Percentiles rank a stretch among this genome's conserved stretches.
phyloP scores from a whole-genome alignment of 1,140 invertebrate genomes.

The Arion vulgaris region DNA sequence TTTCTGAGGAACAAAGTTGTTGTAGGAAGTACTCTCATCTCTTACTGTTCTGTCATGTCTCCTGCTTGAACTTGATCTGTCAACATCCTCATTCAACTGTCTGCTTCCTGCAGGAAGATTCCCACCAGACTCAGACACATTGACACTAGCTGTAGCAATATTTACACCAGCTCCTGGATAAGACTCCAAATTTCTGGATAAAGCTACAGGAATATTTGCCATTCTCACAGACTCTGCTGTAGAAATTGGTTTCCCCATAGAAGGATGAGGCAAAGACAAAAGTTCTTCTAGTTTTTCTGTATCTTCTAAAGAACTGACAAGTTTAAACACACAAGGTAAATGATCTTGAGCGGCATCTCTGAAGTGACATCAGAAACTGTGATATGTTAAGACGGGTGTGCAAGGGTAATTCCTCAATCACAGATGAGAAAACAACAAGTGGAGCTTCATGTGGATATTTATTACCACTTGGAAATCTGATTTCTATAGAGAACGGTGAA shows the following conservation, averaged over 20 bases:
- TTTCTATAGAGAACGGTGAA: constrained; percentile 56
- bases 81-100: background rate
- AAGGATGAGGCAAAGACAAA: constrained; percentile 51
- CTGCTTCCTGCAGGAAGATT: background rate
- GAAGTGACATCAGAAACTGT: constrained; percentile 54
- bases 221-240: background rate
- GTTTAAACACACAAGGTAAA: constrained; percentile 59
- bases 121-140: too few relatives aligned
- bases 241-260: constrained; percentile 49
- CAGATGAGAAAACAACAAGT: constrained; percentile 61
- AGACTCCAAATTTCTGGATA: background rate
- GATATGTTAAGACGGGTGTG: constrained; percentile 64
- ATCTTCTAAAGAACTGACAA: constrained; percentile 64
- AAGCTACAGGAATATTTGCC: background rate
- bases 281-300: constrained; percentile 49
- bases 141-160: background rate
- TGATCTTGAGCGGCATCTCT: constrained; percentile 47
- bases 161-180: background rate
- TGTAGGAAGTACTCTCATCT: background rate
- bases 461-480: constrained; percentile 63
- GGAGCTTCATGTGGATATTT: constrained; percentile 63
- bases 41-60: background rate
- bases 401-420: constrained; percentile 48
- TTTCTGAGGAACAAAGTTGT: background rate
- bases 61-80: background rate